These are phyloP conservation scores for Apostichopus japonicus DNA, from an alignment of 35 echinoderm and acorn worm species.

Conservation along the genomic window DNA sequence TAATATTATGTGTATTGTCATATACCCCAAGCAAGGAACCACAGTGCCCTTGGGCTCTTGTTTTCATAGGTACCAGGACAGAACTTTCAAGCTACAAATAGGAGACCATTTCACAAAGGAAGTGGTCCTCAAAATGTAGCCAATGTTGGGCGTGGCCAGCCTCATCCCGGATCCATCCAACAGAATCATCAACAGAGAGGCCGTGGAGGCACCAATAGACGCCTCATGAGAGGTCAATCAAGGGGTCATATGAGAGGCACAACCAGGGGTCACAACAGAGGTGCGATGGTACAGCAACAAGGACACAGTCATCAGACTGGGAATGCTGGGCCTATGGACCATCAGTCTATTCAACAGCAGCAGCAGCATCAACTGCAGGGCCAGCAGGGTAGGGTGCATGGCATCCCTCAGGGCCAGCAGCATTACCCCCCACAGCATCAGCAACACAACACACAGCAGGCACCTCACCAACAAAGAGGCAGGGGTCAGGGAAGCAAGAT, in stretches of 20 bases:
- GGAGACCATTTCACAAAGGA: constrained; percentile 25
- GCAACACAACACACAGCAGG: constrained; percentile 2
- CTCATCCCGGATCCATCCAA: background rate
- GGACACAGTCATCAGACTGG: background rate
- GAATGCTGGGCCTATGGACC: background rate
- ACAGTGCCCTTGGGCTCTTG: too few species aligned
- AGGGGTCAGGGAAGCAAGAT: constrained; percentile 10
- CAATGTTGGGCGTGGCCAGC: background rate
- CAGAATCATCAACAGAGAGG: constrained; percentile 20
- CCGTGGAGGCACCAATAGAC: background rate
- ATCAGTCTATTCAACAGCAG: background rate
- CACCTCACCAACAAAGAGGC: constrained; percentile 9
- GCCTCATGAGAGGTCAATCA: constrained; percentile 30
- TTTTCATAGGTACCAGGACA: background rate
- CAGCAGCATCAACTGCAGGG: background rate
- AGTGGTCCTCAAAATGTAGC: constrained; percentile 13
- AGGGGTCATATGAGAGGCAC: constrained; percentile 34
- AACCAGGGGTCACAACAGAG: background rate
- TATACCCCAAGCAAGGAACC: too few species aligned
- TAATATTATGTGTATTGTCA: too few species aligned
- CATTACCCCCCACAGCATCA: constrained; percentile 29
- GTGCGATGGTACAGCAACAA: constrained; percentile 12
- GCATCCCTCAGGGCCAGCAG: background rate
- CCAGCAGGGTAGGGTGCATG: background rate
- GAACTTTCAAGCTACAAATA: background rate